Conservation (phyloP, 1,140 invertebrate genomes). For the Andricus grossulariae region DNA sequence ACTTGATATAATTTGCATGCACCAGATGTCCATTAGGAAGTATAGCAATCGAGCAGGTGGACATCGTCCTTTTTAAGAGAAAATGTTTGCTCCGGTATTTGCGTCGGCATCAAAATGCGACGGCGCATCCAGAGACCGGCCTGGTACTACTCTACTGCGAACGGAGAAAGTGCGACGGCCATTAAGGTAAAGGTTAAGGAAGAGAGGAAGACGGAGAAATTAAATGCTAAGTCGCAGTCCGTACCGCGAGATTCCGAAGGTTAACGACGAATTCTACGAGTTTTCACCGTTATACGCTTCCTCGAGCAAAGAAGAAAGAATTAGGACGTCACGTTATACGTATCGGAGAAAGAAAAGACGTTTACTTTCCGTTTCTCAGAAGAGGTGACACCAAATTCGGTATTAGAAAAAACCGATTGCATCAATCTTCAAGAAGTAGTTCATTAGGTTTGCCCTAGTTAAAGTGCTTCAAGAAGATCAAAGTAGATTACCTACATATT, state of each 20-base stretch:
- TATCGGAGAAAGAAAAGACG: not conserved
- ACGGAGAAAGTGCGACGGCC: conserved; percentile 72
- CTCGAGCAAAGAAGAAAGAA: not conserved
- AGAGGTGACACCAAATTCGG: not conserved
- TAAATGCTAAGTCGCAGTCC: conserved; percentile 32
- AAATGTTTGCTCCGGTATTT: conserved; percentile 56
- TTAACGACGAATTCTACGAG: conserved; percentile 34
- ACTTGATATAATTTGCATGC: too few species aligned
- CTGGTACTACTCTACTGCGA: conserved; percentile 54
- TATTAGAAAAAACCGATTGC: too few species aligned
- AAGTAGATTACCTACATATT: too few species aligned
- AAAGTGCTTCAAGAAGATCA: too few species aligned
- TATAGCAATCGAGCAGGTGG: conserved; percentile 38
- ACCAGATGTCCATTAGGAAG: not conserved
- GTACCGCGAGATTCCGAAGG: conserved; percentile 45
- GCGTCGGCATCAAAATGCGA: conserved; percentile 54
- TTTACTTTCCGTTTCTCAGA: not conserved
- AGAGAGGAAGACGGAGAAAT: conserved; percentile 57
- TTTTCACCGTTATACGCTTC: conserved; percentile 27
- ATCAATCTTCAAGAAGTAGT: too few species aligned
- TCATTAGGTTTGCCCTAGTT: too few species aligned
- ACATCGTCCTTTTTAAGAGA: conserved; percentile 40
- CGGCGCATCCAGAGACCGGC: conserved; percentile 49
- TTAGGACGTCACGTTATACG: not conserved
- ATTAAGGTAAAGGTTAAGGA: conserved; percentile 73